Evolutionary conservation across 2,797 vertebrate species (phyloP).

Genomic region (Gallirallus australis): DNA sequence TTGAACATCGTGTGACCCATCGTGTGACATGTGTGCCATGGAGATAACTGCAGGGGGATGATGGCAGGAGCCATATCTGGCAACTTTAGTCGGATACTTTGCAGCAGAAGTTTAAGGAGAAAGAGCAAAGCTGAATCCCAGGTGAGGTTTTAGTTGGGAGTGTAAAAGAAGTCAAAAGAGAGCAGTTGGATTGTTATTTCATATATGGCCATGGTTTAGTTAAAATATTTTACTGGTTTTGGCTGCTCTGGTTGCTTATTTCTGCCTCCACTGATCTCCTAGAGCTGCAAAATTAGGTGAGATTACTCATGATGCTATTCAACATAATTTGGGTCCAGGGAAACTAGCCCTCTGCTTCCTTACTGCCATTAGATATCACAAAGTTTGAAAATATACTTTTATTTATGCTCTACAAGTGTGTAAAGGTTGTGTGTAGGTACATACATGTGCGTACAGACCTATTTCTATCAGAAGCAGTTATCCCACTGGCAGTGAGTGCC

Average conservation of each 20-base stretch:
- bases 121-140: neutral
- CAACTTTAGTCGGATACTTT: neutral
- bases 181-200: neutral
- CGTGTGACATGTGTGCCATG: neutral
- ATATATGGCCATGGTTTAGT: neutral
- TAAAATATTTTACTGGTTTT: neutral
- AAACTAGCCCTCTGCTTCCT: neutral
- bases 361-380: neutral
- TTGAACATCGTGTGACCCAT: neutral
- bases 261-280: neutral
- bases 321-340: neutral
- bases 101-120: neutral
- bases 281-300: neutral
- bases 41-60: neutral
- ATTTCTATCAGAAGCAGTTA: neutral
- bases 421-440: neutral
- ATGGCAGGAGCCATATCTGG: neutral
- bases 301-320: neutral
- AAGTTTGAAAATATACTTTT: neutral
- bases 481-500: neutral
- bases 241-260: neutral
- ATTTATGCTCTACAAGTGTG: neutral
- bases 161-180: neutral
- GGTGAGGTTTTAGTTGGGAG: neutral
- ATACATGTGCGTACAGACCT: neutral